Conservation (phyloP, 2,888 invertebrate species). For the Lydus trimaculatus region DNA sequence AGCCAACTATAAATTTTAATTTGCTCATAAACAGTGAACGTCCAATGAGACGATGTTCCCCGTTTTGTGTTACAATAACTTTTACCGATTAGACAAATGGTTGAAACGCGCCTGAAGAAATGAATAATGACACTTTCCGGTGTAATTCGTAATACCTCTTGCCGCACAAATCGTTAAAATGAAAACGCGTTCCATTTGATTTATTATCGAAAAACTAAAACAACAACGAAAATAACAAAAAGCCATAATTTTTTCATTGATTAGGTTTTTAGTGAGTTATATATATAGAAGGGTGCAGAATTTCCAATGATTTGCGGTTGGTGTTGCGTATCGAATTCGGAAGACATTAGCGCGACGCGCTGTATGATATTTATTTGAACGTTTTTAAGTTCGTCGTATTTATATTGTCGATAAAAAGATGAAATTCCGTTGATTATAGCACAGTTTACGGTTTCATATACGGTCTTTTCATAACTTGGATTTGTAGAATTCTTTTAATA, state of each 20-base stretch:
- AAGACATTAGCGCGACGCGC: no score
- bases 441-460: slow-evolving; percentile 6
- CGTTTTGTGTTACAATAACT: not conserved
- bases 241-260: not conserved
- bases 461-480: slow-evolving; percentile 3
- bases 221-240: not conserved
- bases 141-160: slow-evolving; percentile 1
- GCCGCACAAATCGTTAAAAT: not conserved
- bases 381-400: not conserved
- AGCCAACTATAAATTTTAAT: not conserved
- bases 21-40: not conserved
- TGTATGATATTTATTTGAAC: not conserved
- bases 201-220: not conserved
- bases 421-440: not conserved
- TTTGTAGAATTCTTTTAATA: slow-evolving; percentile 14
- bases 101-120: slow-evolving; percentile 2
- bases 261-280: not conserved
- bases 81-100: slow-evolving; percentile 3
- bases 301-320: no score
- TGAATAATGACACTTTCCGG: slow-evolving; percentile 4
- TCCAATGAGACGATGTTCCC: not conserved
- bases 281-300: not conserved
- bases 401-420: not conserved
- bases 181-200: not conserved
- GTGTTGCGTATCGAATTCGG: not conserved